phyloP scores from a whole-genome alignment of 2,888 invertebrate genomes.

The Drosophila sordidula region DNA sequence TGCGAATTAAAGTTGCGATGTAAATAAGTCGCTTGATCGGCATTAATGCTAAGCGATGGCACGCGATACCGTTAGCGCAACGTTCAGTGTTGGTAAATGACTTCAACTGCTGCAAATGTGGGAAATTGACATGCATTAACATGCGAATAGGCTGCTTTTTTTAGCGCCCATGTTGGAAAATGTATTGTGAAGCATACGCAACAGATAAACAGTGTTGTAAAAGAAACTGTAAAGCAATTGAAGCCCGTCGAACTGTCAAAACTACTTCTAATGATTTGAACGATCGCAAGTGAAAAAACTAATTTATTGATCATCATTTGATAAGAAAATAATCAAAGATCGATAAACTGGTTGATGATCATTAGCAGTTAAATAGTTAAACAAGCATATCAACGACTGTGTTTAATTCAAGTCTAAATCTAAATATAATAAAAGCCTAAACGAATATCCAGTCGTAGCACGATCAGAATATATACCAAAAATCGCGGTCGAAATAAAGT shows the following conservation, averaged over 20 bases:
- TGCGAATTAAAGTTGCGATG: constrained; percentile 22
- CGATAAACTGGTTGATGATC: background rate
- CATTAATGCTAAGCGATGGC: background rate
- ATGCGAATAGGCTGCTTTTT: background rate
- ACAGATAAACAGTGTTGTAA: background rate
- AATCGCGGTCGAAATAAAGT: no score
- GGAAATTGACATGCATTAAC: background rate
- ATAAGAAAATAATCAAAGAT: background rate
- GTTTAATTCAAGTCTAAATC: no score
- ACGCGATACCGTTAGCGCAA: background rate
- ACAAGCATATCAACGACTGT: no score
- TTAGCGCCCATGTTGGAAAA: background rate
- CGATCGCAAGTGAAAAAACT: background rate
- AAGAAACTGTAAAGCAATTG: background rate
- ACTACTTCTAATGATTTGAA: no score
- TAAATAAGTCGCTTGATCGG: constrained; percentile 18
- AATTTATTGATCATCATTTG: background rate
- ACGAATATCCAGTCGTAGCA: no score
- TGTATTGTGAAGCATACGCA: background rate
- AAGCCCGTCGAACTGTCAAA: no score
- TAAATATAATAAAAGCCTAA: no score
- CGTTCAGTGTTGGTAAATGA: background rate
- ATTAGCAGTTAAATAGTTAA: background rate
- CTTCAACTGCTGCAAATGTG: background rate
- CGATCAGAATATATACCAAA: no score